Conservation (phyloP, 2,113 vertebrate species). For the Stigmatopora argus region DNA sequence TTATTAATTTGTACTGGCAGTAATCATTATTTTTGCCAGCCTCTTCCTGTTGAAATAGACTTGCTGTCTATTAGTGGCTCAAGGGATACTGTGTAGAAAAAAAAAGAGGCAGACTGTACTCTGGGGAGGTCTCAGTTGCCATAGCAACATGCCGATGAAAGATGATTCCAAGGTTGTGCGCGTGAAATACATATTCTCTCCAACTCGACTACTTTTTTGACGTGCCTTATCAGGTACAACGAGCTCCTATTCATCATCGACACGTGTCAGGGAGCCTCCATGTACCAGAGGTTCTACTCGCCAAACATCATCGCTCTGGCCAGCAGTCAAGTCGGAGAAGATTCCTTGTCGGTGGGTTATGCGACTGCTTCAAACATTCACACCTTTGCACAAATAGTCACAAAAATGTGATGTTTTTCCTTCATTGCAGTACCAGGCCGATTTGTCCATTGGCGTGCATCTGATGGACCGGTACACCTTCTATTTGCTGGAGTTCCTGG, state of each 20-base stretch:
- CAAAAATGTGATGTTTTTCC: background rate
- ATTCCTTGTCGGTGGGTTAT: conserved; percentile 89
- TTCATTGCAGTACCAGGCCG: conserved; percentile 87
- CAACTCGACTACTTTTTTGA: background rate
- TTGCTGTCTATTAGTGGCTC: no score
- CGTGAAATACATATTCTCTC: conserved; percentile 3
- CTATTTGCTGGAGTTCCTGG: conserved; percentile 94
- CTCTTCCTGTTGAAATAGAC: no score
- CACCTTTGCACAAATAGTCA: background rate
- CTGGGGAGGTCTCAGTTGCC: conserved; percentile 45
- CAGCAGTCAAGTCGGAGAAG: conserved; percentile 96
- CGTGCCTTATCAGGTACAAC: conserved; percentile 79
- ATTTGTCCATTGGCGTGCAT: conserved; percentile 92
- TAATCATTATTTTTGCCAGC: no score
- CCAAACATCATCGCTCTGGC: conserved; percentile 96
- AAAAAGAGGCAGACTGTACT: conserved; percentile 28
- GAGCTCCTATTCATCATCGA: conserved; percentile 97
- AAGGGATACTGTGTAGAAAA: no score
- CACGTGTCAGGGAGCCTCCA: conserved; percentile 97
- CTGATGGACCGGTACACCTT: conserved; percentile 98
- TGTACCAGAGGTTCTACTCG: conserved; percentile 98
- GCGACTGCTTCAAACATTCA: background rate
- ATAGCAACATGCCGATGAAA: conserved; percentile 54
- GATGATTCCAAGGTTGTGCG: conserved; percentile 22
- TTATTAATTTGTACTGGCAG: no score